Conservation (phyloP, 1,140 invertebrate genomes). For the Drosophila albomicans region DNA sequence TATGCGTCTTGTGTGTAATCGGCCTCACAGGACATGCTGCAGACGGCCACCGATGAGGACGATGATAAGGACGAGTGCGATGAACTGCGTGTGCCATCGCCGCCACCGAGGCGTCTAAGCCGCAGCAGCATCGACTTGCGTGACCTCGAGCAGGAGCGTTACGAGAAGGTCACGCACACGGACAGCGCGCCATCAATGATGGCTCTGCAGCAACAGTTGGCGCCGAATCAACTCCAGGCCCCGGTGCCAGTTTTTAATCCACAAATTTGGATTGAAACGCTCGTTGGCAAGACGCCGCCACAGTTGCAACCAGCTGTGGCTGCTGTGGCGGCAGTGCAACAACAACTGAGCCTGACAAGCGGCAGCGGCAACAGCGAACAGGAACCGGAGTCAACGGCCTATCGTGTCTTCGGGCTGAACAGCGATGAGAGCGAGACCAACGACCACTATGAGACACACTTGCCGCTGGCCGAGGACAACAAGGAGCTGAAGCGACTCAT, state of each 20-base stretch:
- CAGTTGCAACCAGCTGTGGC: not conserved
- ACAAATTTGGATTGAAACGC: slow-evolving; percentile 68
- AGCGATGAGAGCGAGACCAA: slow-evolving; percentile 80
- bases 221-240: slow-evolving; percentile 56
- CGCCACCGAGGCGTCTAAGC: slow-evolving; percentile 81
- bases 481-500: slow-evolving; percentile 84
- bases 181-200: slow-evolving; percentile 85
- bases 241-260: slow-evolving; percentile 70
- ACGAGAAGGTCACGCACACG: slow-evolving; percentile 84
- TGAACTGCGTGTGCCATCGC: slow-evolving; percentile 83
- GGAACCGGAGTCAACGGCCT: slow-evolving; percentile 64
- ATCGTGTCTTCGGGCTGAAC: slow-evolving; percentile 71
- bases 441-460: slow-evolving; percentile 72
- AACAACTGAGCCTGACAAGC: slow-evolving; percentile 68
- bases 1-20: slow-evolving; percentile 22
- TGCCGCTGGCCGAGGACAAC: slow-evolving; percentile 83
- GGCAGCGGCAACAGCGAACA: slow-evolving; percentile 71
- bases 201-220: slow-evolving; percentile 67
- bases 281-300: slow-evolving; percentile 29
- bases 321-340: slow-evolving; percentile 25
- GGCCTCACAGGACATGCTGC: slow-evolving; percentile 75
- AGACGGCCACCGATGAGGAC: slow-evolving; percentile 80
- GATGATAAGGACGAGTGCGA: slow-evolving; percentile 84
- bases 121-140: slow-evolving; percentile 84
- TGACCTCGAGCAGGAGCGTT: slow-evolving; percentile 83